phyloP scores from a whole-genome alignment of 1,140 invertebrate genomes.

The Pseudomyrmex dendroicus region DNA sequence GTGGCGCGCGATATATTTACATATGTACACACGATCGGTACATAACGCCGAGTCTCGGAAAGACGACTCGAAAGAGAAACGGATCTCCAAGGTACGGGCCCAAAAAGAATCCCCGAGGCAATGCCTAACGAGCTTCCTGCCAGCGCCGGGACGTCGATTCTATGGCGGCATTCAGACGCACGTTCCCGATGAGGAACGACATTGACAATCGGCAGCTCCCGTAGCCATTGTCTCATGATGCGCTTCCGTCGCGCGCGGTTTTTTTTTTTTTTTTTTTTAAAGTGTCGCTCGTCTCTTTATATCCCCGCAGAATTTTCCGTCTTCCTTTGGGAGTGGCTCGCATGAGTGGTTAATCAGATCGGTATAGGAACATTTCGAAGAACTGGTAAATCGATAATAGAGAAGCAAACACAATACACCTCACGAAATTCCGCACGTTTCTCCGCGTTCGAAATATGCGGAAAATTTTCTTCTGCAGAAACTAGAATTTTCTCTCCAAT shows the following conservation, averaged over 20 bases:
- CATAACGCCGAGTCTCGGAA: not conserved
- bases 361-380: not conserved
- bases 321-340: slow-evolving; percentile 2
- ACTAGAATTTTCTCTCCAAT: too few species aligned
- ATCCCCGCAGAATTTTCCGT: slow-evolving; percentile 5
- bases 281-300: slow-evolving; percentile 25
- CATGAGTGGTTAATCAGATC: not conserved
- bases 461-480: too few species aligned
- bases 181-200: slow-evolving; percentile 24
- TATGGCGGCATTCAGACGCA: slow-evolving; percentile 64
- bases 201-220: slow-evolving; percentile 69
- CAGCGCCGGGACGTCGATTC: slow-evolving; percentile 54
- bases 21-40: not conserved
- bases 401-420: too few species aligned
- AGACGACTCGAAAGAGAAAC: not conserved
- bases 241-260: slow-evolving; percentile 13
- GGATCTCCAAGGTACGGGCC: slow-evolving; percentile 43
- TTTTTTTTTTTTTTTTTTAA: slow-evolving; percentile 50
- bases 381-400: not conserved
- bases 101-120: slow-evolving; percentile 62
- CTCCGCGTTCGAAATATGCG: too few species aligned
- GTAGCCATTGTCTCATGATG: slow-evolving; percentile 63
- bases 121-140: slow-evolving; percentile 75
- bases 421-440: too few species aligned
- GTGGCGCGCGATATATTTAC: slow-evolving; percentile 32